Evolutionary conservation across 2,888 invertebrate genomes (phyloP), one percentile per base, ranked within the genome.

Genomic region (Caenorhabditis sp.): DNA sequence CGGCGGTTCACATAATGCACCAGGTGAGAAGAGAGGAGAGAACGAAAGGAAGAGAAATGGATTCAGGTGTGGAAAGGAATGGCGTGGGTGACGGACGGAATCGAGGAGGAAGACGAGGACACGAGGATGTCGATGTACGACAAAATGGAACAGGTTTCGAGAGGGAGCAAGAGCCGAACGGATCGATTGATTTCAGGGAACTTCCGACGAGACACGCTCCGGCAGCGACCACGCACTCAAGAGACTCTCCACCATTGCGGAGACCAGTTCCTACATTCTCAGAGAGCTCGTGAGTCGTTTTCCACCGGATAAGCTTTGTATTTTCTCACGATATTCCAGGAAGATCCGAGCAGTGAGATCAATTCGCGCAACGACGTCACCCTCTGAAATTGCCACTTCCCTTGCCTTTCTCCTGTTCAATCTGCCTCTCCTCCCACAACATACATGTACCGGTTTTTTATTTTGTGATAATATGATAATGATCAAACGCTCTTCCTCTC

Each of bases 1-100:
- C 88, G 7, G 88, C 88, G 0, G 85, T 88, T 13, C 87, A 88
- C 78, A 86, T 88, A 26, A 88, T 88, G 87, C 86, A 88, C 71
- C 87, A 87, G 74, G 82, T 82, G 20, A 48, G 58, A 9, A 17
- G 20, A 32, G n/a, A 20, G 2, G n/a, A 30, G 13, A 8, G 35
- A 52, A n/a, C n/a, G n/a, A 22, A 24, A 3, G 20, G 13, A 22
- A 46, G 13, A 4, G 2, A 26, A 15, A 2, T 22, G 24, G 56
- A 41, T 77, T 41, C 62, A 81, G 80, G 86, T 88, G 20, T 88
- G 87, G 88, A 82, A 83, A 65, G 88, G 88, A 61, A 88, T 88
- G 88, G 88, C 88, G 7, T 88, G 88, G 88, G 88, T 88, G 15
- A 85, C 87, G 7, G 88, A 88, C 55, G 88, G 86, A n/a, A 86